Base-by-base conservation (phyloP, 1,140 invertebrate genomes). In the Pectinophora gossypiella region DNA sequence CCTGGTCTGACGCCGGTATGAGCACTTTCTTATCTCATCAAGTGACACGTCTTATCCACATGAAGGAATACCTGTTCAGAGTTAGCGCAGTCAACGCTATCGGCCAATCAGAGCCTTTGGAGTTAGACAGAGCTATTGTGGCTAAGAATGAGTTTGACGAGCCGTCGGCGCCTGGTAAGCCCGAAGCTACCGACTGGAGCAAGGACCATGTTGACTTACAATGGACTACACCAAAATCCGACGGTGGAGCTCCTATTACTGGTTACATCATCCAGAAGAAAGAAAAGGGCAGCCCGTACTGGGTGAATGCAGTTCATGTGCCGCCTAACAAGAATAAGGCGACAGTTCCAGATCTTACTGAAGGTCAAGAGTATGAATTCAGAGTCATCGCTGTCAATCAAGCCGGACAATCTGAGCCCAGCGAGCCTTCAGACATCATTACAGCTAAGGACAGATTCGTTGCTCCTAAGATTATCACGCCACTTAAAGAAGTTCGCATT, bases 321-420 rank as follows among this genome's bases (percentile, higher is more conserved):
- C 94, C 95, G 40, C 90, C 93, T 3, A 92, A 90, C 36, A 93
- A 96, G 64, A 97, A 90, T 18, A 92, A 91, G 63, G 93, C 93
- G 27, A 93, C 93, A 48, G 95, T 99, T 35, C 94, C 95, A 43
- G 96, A 98, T 76, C 88, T 99, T 21, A 94, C 92, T 1, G 96
- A 98, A 85, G 97, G 97, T 21, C 95, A 98, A 82, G 96, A 98
- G 73, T 99, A 99, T 80, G 96, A 99, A 83, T 99, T 99, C 90
- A 90, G 98, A 61, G 91, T 99, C 0, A 95, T 97, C 68, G 98
- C 98, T 18, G 93, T 96, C 2, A 99, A 99, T 86, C 93, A 96
- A 72, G 97, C 96, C 43, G 99, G 99, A 23, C 94, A 95, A 69
- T 98, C 97, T 40, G 96, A 98, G 82, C 96, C 98, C 5, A 97